Base-by-base conservation (phyloP, 2,113 vertebrate species). In the Jacana jacana region DNA sequence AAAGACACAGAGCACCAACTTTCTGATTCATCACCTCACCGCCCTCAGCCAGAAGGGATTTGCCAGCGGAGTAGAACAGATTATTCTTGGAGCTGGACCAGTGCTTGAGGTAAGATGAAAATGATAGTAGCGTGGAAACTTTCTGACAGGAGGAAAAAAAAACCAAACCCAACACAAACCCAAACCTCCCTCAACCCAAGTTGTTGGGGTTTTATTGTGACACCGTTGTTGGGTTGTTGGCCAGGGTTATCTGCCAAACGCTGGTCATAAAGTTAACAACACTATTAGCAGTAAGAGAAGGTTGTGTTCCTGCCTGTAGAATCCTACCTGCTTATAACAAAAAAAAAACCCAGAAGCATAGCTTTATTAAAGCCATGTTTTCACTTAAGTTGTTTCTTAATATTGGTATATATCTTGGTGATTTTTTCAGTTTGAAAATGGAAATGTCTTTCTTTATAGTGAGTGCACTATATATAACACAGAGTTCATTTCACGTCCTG, bases 1-100 rank as follows among this genome's bases (percentile, higher is more conserved):
- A 40, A 99, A 99, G 97, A 99, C 99, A 2, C 99, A 99, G 97
- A 99, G 99, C 98, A 99, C 99, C 95, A 99, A 99, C 98, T 99
- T 99, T 89, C 99, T 99, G 81, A 99, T 99, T 96, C 99, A 99
- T 96, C 99, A 99, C 97, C 99, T 99, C 93, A 99, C 99, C 0
- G 99, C 99, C 51, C 99, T 99, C 89, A 99, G 99, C 97, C 99
- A 99, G 98, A 99, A 99, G 89, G 99, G 99, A 75, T 99, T 99
- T 94, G 99, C 99, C 93, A 99, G 99, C 12, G 99, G 99, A 94
- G 99, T 99, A 88, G 99, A 99, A 97, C 99, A 99, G 98, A 99
- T 99, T 92, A 99, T 99, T 97, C 97, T 99, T 95, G 99, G 99
- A 97, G 99, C 99, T 11, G 99, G 99, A 91, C 99, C 99, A 91